Evolutionary conservation across 2,113 vertebrate species (phyloP).

Genomic region (Rhinoderma darwinii): DNA sequence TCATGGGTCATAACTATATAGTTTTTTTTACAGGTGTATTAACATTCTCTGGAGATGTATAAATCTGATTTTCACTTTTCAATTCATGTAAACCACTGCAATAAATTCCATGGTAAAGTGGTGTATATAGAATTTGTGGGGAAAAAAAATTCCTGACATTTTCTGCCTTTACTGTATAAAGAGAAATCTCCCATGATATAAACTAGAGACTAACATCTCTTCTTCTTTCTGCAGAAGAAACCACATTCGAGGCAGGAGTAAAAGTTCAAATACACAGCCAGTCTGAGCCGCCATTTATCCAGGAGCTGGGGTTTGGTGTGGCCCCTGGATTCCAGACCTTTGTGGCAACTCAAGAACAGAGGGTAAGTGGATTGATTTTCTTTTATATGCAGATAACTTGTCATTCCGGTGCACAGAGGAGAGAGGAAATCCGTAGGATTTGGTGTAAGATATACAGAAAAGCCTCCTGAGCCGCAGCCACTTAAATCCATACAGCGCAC

Average conservation of each 20-base stretch:
- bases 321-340: conserved; percentile 98
- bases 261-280: conserved; percentile 99
- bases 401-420: neutral
- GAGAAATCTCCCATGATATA: neutral
- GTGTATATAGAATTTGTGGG: neutral
- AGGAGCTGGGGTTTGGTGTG: conserved; percentile 96
- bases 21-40: neutral
- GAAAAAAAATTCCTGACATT: neutral
- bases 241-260: conserved; percentile 94
- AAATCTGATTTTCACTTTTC: neutral
- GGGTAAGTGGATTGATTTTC: conserved; percentile 74
- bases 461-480: neutral
- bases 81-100: neutral
- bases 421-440: neutral
- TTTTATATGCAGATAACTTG: neutral
- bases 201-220: neutral
- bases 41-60: neutral
- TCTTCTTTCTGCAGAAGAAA: conserved; percentile 85
- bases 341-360: conserved; percentile 97
- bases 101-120: neutral
- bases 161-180: neutral
- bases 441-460: conserved; percentile 3
- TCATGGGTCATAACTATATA: too few species aligned
- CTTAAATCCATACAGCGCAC: neutral
- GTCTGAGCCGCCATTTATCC: conserved; percentile 93